These are phyloP conservation scores for Drosophila biarmipes DNA, from an alignment of 1,140 invertebrate genomes.

Conservation along the genomic window DNA sequence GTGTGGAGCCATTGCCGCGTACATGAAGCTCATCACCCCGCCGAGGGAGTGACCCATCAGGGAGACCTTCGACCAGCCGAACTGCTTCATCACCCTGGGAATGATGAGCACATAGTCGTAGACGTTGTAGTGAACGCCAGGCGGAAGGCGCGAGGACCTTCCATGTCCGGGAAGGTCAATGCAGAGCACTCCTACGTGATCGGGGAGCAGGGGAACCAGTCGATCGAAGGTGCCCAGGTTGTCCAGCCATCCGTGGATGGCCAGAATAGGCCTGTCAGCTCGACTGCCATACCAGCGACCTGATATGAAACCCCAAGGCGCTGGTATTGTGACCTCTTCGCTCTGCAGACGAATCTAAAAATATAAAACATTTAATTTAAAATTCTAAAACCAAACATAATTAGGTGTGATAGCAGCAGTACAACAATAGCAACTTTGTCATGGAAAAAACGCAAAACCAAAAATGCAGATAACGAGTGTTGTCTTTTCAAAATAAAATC, in stretches of 20 bases:
- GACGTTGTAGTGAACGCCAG: slow-evolving; percentile 86
- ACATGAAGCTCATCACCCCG: slow-evolving; percentile 86
- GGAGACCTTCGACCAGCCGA: slow-evolving; percentile 88
- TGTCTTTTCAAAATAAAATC: not conserved
- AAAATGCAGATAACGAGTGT: not conserved
- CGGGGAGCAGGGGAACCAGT: slow-evolving; percentile 87
- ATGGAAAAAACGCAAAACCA: not conserved
- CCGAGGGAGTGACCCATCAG: slow-evolving; percentile 90
- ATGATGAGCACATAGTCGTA: slow-evolving; percentile 86
- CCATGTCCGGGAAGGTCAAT: slow-evolving; percentile 91
- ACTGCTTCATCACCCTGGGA: slow-evolving; percentile 86
- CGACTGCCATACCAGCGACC: slow-evolving; percentile 89
- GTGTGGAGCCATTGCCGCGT: slow-evolving; percentile 86
- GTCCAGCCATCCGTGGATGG: slow-evolving; percentile 91
- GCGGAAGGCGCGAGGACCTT: slow-evolving; percentile 87
- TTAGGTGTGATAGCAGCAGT: no score
- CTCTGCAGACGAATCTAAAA: slow-evolving; percentile 32
- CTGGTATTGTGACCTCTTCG: slow-evolving; percentile 87
- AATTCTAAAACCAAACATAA: not conserved
- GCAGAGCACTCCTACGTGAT: slow-evolving; percentile 87
- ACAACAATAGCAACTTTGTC: not conserved
- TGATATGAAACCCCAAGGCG: slow-evolving; percentile 88
- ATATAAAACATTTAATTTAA: not conserved
- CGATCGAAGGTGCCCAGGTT: slow-evolving; percentile 90
- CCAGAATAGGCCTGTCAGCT: slow-evolving; percentile 87